A percentile compares a stretch with the other conserved stretches of the same genome.
These are phyloP conservation scores for Castor canadensis DNA, from an alignment of 2,113 vertebrate genomes.

Conservation along the genomic window DNA sequence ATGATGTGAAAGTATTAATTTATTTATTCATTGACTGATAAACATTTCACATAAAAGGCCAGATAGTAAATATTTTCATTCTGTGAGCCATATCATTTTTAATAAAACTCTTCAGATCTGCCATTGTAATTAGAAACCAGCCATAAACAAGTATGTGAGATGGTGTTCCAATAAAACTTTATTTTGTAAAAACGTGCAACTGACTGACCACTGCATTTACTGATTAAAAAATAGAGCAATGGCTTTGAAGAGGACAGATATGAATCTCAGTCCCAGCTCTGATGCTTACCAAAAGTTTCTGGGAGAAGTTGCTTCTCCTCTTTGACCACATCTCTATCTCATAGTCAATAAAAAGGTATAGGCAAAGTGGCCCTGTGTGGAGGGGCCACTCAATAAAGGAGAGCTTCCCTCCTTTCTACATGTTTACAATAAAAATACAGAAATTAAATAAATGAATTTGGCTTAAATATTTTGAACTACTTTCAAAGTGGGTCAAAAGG, in stretches of 20 bases:
- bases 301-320: background rate
- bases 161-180: slow-evolving; percentile 10
- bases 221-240: background rate
- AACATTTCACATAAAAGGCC: background rate
- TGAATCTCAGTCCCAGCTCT: background rate
- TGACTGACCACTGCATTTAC: background rate
- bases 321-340: background rate
- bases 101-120: background rate
- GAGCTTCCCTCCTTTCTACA: background rate
- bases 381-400: background rate
- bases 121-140: background rate
- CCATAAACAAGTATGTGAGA: background rate
- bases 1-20: slow-evolving; percentile 17
- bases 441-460: slow-evolving; percentile 29
- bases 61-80: background rate
- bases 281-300: background rate
- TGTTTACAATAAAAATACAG: background rate
- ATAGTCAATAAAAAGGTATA: background rate
- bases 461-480: background rate
- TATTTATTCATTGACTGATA: background rate
- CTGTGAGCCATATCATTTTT: background rate
- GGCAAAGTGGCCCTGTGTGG: background rate
- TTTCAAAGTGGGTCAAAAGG: slow-evolving; percentile 72
- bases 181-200: background rate
- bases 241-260: background rate